These are phyloP conservation scores for Bagarius yarrelli DNA, from an alignment of 2,113 vertebrate genomes.

Conservation along the genomic window DNA sequence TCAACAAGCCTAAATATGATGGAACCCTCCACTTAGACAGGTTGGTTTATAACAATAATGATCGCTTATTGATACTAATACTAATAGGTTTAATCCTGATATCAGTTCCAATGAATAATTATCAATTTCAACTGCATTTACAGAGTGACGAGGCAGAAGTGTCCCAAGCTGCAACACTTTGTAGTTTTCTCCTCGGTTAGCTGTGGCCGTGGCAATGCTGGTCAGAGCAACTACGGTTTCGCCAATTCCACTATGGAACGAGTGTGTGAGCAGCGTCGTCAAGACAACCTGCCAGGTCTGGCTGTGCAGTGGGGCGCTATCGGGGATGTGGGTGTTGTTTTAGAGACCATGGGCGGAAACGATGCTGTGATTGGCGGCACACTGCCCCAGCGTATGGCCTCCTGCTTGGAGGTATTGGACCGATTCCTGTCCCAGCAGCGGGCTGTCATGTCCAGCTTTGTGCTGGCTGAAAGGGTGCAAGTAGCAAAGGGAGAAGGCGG, in stretches of 20 bases:
- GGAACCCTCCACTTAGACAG: slow-evolving; percentile 87
- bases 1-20: slow-evolving; percentile 86
- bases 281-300: slow-evolving; percentile 82
- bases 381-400: slow-evolving; percentile 83
- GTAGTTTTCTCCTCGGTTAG: slow-evolving; percentile 96
- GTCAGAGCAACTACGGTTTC: slow-evolving; percentile 94
- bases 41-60: slow-evolving; percentile 60
- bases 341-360: slow-evolving; percentile 81
- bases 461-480: slow-evolving; percentile 81
- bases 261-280: slow-evolving; percentile 83
- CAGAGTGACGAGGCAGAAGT: slow-evolving; percentile 82
- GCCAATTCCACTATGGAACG: slow-evolving; percentile 98
- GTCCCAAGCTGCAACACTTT: slow-evolving; percentile 86
- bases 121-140: not conserved
- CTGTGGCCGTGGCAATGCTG: slow-evolving; percentile 90
- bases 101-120: not conserved
- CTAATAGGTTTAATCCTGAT: not conserved
- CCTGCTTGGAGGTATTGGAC: slow-evolving; percentile 91
- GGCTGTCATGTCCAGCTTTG: slow-evolving; percentile 90
- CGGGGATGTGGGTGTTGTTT: slow-evolving; percentile 88
- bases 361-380: slow-evolving; percentile 84
- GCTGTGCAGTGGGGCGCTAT: slow-evolving; percentile 95
- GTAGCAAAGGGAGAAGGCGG: slow-evolving; percentile 59
- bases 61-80: not conserved
- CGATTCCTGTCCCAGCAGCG: slow-evolving; percentile 81